phyloP scores from a whole-genome alignment of 2,797 vertebrate species.

The Anabas testudineus region DNA sequence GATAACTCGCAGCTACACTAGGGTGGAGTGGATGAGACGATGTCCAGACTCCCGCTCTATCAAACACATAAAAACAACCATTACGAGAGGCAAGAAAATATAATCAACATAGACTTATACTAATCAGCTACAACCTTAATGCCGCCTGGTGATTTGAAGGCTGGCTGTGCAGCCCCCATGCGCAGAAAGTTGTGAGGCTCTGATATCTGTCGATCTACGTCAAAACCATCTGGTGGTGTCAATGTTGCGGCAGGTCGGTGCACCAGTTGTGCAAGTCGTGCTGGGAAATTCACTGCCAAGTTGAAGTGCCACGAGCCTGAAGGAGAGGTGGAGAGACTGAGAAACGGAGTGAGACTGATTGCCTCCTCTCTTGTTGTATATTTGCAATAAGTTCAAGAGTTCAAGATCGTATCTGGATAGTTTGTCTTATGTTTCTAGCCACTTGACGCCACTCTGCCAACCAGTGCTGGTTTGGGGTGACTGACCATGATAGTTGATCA shows the following conservation, averaged over 20 bases:
- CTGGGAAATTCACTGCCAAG: slow-evolving; percentile 48
- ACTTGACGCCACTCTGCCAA: slow-evolving; percentile 78
- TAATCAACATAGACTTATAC: slow-evolving; percentile 45
- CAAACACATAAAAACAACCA: slow-evolving; percentile 59
- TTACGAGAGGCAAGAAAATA: slow-evolving; percentile 48
- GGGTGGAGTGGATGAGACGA: slow-evolving; percentile 62
- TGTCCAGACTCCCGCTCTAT: slow-evolving; percentile 71
- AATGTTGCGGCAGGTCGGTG: no score
- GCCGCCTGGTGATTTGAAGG: no score
- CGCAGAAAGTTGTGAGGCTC: no score
- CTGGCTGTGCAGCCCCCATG: no score
- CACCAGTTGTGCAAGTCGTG: no score
- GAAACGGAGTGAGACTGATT: slow-evolving; percentile 64
- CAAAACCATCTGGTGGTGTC: no score
- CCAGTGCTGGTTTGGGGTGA: slow-evolving; percentile 80
- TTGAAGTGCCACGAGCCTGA: slow-evolving; percentile 49
- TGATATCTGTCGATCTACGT: no score
- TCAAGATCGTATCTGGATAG: slow-evolving; percentile 75
- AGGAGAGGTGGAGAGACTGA: slow-evolving; percentile 38
- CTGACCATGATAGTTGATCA: slow-evolving; percentile 76
- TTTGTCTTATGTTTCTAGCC: slow-evolving; percentile 77
- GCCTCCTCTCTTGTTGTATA: slow-evolving; percentile 44
- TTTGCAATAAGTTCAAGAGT: slow-evolving; percentile 78
- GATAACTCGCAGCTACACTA: slow-evolving; percentile 51
- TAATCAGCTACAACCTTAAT: slow-evolving; percentile 3